A percentile compares a stretch with the other conserved stretches of the same genome.
These are phyloP conservation scores for Syngnathus acus DNA, from an alignment of 2,797 vertebrate species.

Conservation along the genomic window DNA sequence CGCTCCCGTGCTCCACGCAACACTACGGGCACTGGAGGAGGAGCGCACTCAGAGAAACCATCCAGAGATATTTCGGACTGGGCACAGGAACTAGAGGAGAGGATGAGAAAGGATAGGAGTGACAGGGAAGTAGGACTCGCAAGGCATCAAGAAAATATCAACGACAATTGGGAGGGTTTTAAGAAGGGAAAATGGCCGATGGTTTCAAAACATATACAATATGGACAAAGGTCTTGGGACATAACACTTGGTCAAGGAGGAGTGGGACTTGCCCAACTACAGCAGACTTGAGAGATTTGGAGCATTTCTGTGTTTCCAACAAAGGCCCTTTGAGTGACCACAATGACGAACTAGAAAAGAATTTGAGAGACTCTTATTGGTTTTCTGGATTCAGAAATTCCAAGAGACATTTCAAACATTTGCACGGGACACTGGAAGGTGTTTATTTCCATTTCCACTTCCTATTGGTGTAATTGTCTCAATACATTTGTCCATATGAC, in stretches of 20 bases:
- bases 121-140: constrained; percentile 31
- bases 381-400: neutral
- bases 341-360: neutral
- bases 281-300: neutral
- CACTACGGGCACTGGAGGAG: constrained; percentile 86
- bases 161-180: constrained; percentile 23
- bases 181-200: constrained; percentile 14
- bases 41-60: constrained; percentile 90
- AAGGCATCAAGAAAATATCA: constrained; percentile 36
- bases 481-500: constrained; percentile 9
- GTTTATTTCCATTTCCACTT: constrained; percentile 1
- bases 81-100: constrained; percentile 81
- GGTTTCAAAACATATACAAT: constrained; percentile 26
- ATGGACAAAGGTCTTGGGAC: constrained; percentile 2
- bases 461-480: neutral
- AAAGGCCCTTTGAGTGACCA: neutral
- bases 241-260: neutral
- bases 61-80: constrained; percentile 96
- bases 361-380: neutral
- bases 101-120: constrained; percentile 16
- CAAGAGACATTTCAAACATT: neutral
- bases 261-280: neutral
- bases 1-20: constrained; percentile 88
- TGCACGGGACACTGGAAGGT: neutral
- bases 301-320: neutral